Conservation (phyloP, 1,140 invertebrate species). For the Drosophila varians region DNA sequence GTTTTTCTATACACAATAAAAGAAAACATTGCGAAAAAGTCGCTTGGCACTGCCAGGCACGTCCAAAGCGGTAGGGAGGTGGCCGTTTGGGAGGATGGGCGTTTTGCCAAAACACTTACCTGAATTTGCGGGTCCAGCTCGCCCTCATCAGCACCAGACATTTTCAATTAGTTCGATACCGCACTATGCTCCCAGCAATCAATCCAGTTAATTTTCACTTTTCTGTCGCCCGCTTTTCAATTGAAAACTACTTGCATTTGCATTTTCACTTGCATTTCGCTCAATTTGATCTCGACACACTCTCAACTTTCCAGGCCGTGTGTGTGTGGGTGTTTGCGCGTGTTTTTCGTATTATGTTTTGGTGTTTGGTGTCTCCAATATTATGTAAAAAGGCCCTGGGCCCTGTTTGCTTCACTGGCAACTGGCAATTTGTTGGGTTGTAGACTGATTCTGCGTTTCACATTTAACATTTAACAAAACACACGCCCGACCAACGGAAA, state of each 20-base stretch:
- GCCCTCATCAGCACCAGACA: conserved; percentile 72
- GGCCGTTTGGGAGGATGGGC: conserved; percentile 34
- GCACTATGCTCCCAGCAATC: conserved; percentile 7
- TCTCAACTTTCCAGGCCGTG: no score
- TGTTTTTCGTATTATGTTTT: conserved; percentile 5
- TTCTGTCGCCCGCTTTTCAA: conserved; percentile 45
- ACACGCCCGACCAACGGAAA: not conserved
- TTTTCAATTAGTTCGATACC: conserved; percentile 44
- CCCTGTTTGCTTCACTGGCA: conserved; percentile 2
- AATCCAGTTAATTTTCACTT: conserved; percentile 48
- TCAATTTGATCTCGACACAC: conserved; percentile 20
- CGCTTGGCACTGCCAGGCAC: conserved; percentile 42
- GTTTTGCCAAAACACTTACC: conserved; percentile 78
- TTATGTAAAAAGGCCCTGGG: conserved; percentile 55
- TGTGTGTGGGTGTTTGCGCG: conserved; percentile 5
- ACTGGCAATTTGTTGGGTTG: conserved; percentile 46
- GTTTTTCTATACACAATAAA: not conserved
- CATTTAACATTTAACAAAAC: not conserved
- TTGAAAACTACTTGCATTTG: conserved; percentile 19
- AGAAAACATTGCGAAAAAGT: not conserved
- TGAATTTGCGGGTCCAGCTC: conserved; percentile 86
- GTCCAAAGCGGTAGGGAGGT: not conserved
- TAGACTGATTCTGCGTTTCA: conserved; percentile 22
- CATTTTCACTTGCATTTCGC: conserved; percentile 30
- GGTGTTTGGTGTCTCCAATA: conserved; percentile 20